A percentile compares a stretch with the other conserved stretches of the same genome.
phyloP scores from a whole-genome alignment of 2,888 invertebrate species.

The Lycocerus yunnanus region DNA sequence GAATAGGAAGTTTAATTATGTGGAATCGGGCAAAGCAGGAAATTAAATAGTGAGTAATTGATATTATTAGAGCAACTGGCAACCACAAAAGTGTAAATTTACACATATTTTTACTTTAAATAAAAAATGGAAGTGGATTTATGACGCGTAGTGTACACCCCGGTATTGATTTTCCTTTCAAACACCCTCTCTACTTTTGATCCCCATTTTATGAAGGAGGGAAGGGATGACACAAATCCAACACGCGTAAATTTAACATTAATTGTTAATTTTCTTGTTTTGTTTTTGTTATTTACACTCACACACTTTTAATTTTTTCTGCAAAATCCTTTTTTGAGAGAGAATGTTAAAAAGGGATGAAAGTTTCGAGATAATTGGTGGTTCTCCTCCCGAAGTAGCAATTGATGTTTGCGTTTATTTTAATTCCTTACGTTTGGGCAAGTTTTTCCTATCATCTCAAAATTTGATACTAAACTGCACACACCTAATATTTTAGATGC shows the following conservation, averaged over 20 bases:
- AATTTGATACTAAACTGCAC: neutral
- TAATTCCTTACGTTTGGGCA: constrained; percentile 60
- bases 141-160: constrained; percentile 26
- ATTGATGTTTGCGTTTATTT: constrained; percentile 74
- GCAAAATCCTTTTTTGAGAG: neutral
- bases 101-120: neutral
- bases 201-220: neutral
- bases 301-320: neutral
- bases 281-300: neutral
- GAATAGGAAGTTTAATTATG: constrained; percentile 51
- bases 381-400: constrained; percentile 61
- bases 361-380: constrained; percentile 2
- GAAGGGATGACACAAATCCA: neutral
- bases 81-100: neutral
- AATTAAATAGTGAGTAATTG: constrained; percentile 30
- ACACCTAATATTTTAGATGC: constrained; percentile 62
- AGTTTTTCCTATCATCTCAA: constrained; percentile 35
- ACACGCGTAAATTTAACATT: neutral
- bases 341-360: neutral
- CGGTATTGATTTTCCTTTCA: constrained; percentile 36
- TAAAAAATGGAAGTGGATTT: constrained; percentile 6
- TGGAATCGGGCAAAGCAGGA: constrained; percentile 28
- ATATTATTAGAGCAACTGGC: constrained; percentile 7
- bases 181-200: neutral
- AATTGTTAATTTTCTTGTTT: neutral